Conservation (phyloP, 2,888 invertebrate species). For the Ganaspis brasiliensis region DNA sequence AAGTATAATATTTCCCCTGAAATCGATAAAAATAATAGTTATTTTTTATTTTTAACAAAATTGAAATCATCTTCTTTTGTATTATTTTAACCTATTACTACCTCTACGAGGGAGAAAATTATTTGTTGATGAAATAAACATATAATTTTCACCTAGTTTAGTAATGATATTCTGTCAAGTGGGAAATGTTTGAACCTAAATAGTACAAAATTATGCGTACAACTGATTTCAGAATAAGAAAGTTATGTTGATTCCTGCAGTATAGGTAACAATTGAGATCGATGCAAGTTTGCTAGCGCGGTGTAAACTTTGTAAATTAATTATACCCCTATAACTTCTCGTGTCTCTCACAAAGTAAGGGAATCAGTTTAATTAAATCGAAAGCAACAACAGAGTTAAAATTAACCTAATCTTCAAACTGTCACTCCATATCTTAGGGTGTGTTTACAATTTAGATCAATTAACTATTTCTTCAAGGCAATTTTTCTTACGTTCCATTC, state of each 20-base stretch:
- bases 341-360: conserved; percentile 11
- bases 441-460: background rate
- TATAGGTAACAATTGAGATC: conserved; percentile 14
- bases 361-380: conserved; percentile 35
- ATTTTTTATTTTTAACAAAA: no score
- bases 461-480: conserved; percentile 3
- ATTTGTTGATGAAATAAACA: no score
- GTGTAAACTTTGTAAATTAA: conserved; percentile 35
- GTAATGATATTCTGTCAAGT: no score
- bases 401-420: conserved; percentile 35
- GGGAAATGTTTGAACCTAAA: no score
- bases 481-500: conserved; percentile 3
- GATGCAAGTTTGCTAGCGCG: background rate
- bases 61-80: no score
- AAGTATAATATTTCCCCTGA: no score
- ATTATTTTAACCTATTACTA: no score
- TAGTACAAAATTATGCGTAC: no score
- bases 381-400: conserved; percentile 33
- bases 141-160: no score
- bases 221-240: background rate
- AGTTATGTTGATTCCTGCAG: background rate
- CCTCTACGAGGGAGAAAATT: no score
- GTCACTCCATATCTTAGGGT: conserved; percentile 15
- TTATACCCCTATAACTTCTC: conserved; percentile 12
- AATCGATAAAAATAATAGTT: no score